Evolutionary conservation across 2,113 vertebrate genomes (phyloP).

Genomic region (Antechinus stuartii): DNA sequence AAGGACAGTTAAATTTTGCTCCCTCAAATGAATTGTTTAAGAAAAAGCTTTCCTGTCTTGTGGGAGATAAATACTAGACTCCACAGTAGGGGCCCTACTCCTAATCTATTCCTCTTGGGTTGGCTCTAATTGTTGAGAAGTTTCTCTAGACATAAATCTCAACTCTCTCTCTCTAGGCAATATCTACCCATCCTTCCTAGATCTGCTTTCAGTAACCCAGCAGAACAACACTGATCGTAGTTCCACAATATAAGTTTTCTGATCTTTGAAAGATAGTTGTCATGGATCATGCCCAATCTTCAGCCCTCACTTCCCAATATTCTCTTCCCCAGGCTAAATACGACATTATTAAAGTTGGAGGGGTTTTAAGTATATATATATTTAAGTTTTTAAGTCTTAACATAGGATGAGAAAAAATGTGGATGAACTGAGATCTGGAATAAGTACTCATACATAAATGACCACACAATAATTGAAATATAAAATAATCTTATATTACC

Average conservation of each 20-base stretch:
- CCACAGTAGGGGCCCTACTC: not conserved
- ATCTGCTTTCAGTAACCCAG: not conserved
- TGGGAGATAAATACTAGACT: not conserved
- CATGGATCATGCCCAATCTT: not conserved
- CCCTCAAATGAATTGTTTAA: not conserved
- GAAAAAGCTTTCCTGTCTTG: not conserved
- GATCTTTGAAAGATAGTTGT: not conserved
- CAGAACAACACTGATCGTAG: not conserved
- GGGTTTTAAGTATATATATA: not conserved
- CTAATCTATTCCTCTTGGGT: not conserved
- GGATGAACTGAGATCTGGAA: not conserved
- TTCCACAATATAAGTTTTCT: not conserved
- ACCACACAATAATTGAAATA: not conserved
- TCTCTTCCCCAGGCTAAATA: not conserved
- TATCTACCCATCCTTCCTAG: not conserved
- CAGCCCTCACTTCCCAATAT: not conserved
- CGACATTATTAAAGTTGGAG: not conserved
- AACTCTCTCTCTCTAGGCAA: not conserved
- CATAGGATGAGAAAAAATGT: not conserved
- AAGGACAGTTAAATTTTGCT: not conserved
- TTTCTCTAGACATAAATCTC: not conserved
- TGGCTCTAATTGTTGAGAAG: not conserved
- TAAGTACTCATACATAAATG: not conserved
- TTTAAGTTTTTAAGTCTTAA: not conserved
- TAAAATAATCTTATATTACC: not conserved